Conservation (phyloP, 2,113 vertebrate genomes). For the Arizona elegans region DNA sequence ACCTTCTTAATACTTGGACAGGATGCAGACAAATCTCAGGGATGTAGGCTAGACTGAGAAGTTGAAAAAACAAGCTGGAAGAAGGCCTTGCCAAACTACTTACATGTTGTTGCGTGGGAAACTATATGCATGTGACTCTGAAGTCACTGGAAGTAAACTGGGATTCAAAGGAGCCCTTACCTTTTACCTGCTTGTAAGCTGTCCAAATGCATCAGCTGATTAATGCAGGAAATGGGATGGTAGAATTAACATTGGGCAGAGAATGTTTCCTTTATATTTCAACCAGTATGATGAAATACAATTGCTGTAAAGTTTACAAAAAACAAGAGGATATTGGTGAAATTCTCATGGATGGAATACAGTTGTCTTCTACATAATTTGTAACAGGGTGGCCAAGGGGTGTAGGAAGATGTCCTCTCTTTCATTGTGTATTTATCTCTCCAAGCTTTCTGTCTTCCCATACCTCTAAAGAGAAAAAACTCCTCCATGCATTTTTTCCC, state of each 20-base stretch:
- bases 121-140: not conserved
- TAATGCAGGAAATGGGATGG: not conserved
- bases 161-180: not conserved
- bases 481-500: not conserved
- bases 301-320: not conserved
- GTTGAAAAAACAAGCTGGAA: not conserved
- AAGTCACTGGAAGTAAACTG: not conserved
- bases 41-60: not conserved
- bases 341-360: not conserved
- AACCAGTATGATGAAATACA: not conserved
- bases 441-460: not conserved
- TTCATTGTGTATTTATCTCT: not conserved
- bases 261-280: not conserved
- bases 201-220: not conserved
- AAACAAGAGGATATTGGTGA: not conserved
- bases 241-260: not conserved
- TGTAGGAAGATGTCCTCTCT: not conserved
- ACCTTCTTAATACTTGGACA: not conserved
- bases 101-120: not conserved
- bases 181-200: not conserved
- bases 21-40: not conserved
- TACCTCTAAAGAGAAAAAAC: not conserved
- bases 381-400: not conserved
- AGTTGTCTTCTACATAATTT: not conserved
- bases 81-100: not conserved